These are phyloP conservation scores for Plagiodera versicolora DNA, from an alignment of 2,888 invertebrate genomes.

Conservation along the genomic window DNA sequence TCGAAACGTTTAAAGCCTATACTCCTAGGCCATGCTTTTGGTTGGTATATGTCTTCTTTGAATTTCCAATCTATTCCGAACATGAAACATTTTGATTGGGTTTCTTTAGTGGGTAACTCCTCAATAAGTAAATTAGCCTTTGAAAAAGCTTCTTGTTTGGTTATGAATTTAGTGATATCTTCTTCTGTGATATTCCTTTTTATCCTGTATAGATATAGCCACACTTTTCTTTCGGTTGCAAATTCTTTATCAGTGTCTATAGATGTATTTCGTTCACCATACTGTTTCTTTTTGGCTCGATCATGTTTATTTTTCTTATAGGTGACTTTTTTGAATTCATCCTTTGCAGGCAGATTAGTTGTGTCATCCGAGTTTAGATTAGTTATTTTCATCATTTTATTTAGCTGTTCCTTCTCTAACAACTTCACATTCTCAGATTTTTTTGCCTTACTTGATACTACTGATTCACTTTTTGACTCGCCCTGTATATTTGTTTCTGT, in stretches of 20 bases:
- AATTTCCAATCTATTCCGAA: background rate
- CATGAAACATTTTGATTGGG: slow-evolving; percentile 4
- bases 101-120: slow-evolving; percentile 3
- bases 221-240: slow-evolving; percentile 9
- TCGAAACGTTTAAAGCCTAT: background rate
- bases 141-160: background rate
- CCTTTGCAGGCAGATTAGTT: no score
- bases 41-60: slow-evolving; percentile 3
- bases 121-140: background rate
- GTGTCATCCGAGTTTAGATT: background rate
- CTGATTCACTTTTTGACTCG: background rate
- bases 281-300: slow-evolving; percentile 3
- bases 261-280: slow-evolving; percentile 7
- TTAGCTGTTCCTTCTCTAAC: no score
- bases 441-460: background rate
- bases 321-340: background rate
- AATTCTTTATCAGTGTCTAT: slow-evolving; percentile 4
- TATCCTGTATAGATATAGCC: slow-evolving; percentile 2
- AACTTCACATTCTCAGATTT: background rate
- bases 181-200: slow-evolving; percentile 10
- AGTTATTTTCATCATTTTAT: no score
- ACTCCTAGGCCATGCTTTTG: background rate
- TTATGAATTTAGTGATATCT: slow-evolving; percentile 3
- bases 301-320: background rate
- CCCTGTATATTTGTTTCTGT: background rate